These are phyloP conservation scores for Orgyia antiqua DNA, from an alignment of 2,888 invertebrate species.

Conservation along the genomic window DNA sequence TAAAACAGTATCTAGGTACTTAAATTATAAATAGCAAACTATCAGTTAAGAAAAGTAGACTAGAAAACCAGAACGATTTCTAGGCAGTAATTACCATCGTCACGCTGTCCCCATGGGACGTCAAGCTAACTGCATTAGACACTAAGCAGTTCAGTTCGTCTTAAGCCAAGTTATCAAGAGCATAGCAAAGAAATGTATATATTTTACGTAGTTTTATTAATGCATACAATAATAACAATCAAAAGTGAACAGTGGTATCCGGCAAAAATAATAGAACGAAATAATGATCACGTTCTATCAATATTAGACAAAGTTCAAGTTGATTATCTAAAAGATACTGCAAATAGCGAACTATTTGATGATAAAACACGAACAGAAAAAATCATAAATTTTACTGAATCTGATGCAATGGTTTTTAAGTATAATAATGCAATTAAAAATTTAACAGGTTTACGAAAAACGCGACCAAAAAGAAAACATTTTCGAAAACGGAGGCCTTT, in stretches of 20 bases:
- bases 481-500: constrained; percentile 22
- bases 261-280: constrained; percentile 29
- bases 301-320: constrained; percentile 2
- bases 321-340: constrained; percentile 9
- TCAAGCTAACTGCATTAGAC: constrained; percentile 6
- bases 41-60: too few species aligned
- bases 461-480: constrained; percentile 30
- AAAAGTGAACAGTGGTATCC: constrained; percentile 46
- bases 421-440: constrained; percentile 30
- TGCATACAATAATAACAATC: constrained; percentile 21
- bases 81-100: constrained; percentile 58
- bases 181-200: constrained; percentile 21
- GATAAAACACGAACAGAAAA: neutral
- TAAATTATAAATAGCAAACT: too few species aligned
- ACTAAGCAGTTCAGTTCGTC: constrained; percentile 27
- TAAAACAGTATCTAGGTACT: too few species aligned
- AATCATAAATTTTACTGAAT: constrained; percentile 6
- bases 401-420: constrained; percentile 13
- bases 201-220: constrained; percentile 13
- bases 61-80: constrained; percentile 57
- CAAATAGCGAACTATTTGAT: too few species aligned
- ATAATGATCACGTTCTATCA: constrained; percentile 8
- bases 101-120: constrained; percentile 41
- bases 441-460: constrained; percentile 20
- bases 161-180: constrained; percentile 7